Evolutionary conservation across 1,140 invertebrate genomes (phyloP), one percentile per base, ranked within the genome.

Genomic region (Maconellicoccus hirsutus): DNA sequence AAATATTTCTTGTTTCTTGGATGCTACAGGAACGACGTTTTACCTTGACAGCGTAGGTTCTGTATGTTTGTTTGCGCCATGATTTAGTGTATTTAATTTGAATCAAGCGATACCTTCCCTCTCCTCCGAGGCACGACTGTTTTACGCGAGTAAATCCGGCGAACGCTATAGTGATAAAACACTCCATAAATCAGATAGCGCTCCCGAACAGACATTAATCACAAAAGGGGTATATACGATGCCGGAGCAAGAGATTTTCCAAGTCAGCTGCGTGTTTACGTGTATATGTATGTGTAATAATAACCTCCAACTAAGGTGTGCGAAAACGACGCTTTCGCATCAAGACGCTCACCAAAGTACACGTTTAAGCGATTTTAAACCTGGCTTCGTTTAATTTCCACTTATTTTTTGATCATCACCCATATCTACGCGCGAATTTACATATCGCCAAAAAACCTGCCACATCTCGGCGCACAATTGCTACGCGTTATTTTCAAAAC

Each of bases 81-180:
- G 42, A 52, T 52, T 52, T 52, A 52, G 42, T 52, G 42, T 52
- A 52, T 52, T 52, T 52, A 52, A 52, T 52, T 52, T 52, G 42
- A 52, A 52, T 52, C 42, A 52, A 52, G 42, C 42, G 42, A 16
- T 52, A 19, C 42, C 42, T 19, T 33, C 12, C 3, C 29, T 33
- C 29, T 33, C 3, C 29, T 33, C 29, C 12, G 29, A 12, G 29
- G 42, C 42, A 52, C 42, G 42, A 52, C 42, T 52, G 42, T 52
- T 52, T 52, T 52, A 52, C 42, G 42, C 42, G 42, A 52, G 42
- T 52, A 52, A 52, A 52, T 52, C 42, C 42, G 42, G 42, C 42
- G n/a, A 52, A 52, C 42, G 42, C n/a, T 52, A 16, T 52, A 52
- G 42, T 52, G 42, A 52, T 52, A 52, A 52, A 52, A 52, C 42